Evolutionary conservation across 1,140 invertebrate species (phyloP), one percentile per base, ranked within the genome.

Genomic region (Trachymyrmex cornetzi): DNA sequence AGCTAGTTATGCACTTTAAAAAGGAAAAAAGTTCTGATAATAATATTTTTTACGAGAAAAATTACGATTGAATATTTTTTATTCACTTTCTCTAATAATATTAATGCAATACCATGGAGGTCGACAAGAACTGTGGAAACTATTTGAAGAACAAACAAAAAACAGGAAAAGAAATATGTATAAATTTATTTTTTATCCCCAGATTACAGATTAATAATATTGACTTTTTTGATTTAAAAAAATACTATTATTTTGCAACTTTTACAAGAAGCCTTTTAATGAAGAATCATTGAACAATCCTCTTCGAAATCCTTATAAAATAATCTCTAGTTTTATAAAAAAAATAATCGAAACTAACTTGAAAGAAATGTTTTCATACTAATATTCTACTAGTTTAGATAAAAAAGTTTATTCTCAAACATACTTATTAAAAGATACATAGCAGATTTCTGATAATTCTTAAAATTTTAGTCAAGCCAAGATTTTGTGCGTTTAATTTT

Each of bases 231-330:
- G 3, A 3, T 57, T 55, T 50, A 1, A 12, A 57, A 74, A 77
- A 19, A 48, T 63, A 63, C 22, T 69, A 53, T 67, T 22, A 55
- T 81, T 5, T 27, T 53, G 34, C 22, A n/a, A 59, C 12, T 81
- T 71, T 71, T 69, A 71, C 12, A 16, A 67, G 38, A 55, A 16
- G 24, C 24, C 27, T 74, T 74, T 57, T 34, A 71, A 50, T 50
- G n/a, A 12, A 48, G 1, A 55, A 72, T n/a, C 50, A 0, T 69
- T 4, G n/a, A 69, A 44, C 66, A 69, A 38, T 44, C 66, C 6
- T 24, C n/a, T 71, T 50, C 12, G 3, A 27, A 34, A 34, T 34
- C 57, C n/a, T n/a, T 48, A 24, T 24, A 3, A 53, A 55, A 53
- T 72, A n/a, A 22, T 22, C 34, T 44, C 12, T 55, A n/a, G 55